phyloP scores from a whole-genome alignment of 1,140 invertebrate genomes.

The Trinorchestia longiramus region DNA sequence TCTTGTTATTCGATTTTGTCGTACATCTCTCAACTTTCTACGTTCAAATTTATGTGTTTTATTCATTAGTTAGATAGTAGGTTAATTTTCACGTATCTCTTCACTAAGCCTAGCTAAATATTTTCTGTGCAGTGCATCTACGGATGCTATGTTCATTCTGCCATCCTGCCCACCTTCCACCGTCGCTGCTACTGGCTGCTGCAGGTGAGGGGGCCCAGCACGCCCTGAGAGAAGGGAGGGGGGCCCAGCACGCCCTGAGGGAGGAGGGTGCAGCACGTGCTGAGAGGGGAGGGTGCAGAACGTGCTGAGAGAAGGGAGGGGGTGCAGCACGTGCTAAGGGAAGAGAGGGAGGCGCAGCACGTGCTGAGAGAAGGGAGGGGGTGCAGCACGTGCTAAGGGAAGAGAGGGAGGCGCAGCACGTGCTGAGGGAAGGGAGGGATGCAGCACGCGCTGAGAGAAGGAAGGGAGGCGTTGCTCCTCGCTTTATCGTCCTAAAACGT shows the following conservation, averaged over 20 bases:
- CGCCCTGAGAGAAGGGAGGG: too few relatives aligned
- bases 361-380: too few relatives aligned
- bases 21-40: background rate
- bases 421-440: too few relatives aligned
- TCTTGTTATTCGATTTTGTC: background rate
- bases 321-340: too few relatives aligned
- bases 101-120: background rate
- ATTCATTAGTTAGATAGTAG: background rate
- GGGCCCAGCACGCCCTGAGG: slow-evolving; percentile 97
- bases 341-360: too few relatives aligned
- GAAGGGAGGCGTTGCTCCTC: too few relatives aligned
- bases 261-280: slow-evolving; percentile 81
- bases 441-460: too few relatives aligned
- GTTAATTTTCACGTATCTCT: background rate
- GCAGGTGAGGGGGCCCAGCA: slow-evolving; percentile 79
- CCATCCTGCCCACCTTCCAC: slow-evolving; percentile 97
- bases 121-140: slow-evolving; percentile 86
- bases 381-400: too few relatives aligned
- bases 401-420: too few relatives aligned
- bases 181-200: slow-evolving; percentile 96
- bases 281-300: too few relatives aligned
- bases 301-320: too few relatives aligned
- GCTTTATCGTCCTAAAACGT: too few relatives aligned
- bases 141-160: slow-evolving; percentile 98
- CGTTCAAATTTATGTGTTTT: background rate